Evolutionary conservation across 2,113 vertebrate species (phyloP).

Genomic region (Grallaria varia): DNA sequence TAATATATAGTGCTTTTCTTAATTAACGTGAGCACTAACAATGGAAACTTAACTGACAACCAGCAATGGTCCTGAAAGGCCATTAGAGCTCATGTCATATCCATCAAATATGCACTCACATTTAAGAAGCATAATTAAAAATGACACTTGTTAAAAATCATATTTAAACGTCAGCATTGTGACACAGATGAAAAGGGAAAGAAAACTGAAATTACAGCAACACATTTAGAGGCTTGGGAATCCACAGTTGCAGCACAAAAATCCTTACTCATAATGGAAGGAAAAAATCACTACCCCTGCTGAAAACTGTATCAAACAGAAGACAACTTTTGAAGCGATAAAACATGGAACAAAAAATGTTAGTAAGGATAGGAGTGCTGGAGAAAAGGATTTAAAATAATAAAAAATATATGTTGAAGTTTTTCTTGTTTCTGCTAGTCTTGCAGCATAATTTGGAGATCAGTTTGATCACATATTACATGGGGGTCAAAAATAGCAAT

Average conservation of each 20-base stretch:
- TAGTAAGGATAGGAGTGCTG: not conserved
- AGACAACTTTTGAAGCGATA: not conserved
- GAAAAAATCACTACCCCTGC: not conserved
- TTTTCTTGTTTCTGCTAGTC: not conserved
- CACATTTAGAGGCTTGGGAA: not conserved
- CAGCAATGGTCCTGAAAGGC: not conserved
- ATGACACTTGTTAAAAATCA: not conserved
- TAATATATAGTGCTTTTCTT: not conserved
- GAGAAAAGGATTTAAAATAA: not conserved
- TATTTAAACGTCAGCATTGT: not conserved
- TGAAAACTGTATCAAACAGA: not conserved
- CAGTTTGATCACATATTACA: not conserved
- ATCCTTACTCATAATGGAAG: not conserved
- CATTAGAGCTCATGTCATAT: not conserved
- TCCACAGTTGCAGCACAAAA: not conserved
- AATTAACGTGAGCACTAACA: constrained; percentile 36
- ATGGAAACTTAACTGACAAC: constrained; percentile 35
- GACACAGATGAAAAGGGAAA: constrained; percentile 1
- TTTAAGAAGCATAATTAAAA: constrained; percentile 17
- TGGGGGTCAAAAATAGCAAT: not conserved
- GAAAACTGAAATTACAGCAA: not conserved
- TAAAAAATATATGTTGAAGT: not conserved
- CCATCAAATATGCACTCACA: not conserved
- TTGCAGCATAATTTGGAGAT: not conserved
- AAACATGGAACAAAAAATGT: not conserved